Base-by-base conservation (phyloP, 2,888 invertebrate species). In the Nysson spinosus region DNA sequence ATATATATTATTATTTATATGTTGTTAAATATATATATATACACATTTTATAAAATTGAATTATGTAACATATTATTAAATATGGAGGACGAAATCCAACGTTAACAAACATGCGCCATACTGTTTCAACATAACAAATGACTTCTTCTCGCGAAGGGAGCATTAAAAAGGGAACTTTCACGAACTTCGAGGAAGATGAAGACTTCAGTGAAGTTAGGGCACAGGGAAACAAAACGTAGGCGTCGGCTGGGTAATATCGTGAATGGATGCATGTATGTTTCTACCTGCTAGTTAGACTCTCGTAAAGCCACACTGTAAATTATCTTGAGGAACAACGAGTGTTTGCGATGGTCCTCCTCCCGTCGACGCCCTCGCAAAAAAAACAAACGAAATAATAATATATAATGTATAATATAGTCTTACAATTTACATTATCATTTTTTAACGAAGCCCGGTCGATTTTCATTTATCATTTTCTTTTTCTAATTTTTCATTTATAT, bases 331-430 rank as follows among this genome's bases (percentile, higher is more conserved):
- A 69, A 69, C 55, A 54, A 69, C 81, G 83, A 84, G 85, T 85
- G 85, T 85, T 85, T 85, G 84, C 83, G 82, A 84, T 86, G 81
- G 83, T 81, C 85, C 86, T 84, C 87, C 87, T 85, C 86, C 88
- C 88, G 87, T 88, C 88, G 86, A 86, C 88, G 86, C 88, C 87
- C 88, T 86, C 84, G 81, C 82, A 43, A 56, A 58, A 60, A 51
- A 49, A 47, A 63, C 32, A 22, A 30, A 63, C 50, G 52, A 28
- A 20, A 30, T 14, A 24, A 6, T 16, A 3, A 5, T 11, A 3
- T 20, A 11, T 9, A 4, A n/a, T 26, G 42, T 16, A 24, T 7
- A 44, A n/a, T n/a, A n/a, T n/a, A n/a, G n/a, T n/a, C n/a, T n/a
- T n/a, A n/a, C n/a, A n/a, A n/a, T n/a, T n/a, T n/a, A n/a, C n/a